These are phyloP conservation scores for Cossypha dichroa DNA, from an alignment of 2,797 vertebrate species.

Conservation along the genomic window DNA sequence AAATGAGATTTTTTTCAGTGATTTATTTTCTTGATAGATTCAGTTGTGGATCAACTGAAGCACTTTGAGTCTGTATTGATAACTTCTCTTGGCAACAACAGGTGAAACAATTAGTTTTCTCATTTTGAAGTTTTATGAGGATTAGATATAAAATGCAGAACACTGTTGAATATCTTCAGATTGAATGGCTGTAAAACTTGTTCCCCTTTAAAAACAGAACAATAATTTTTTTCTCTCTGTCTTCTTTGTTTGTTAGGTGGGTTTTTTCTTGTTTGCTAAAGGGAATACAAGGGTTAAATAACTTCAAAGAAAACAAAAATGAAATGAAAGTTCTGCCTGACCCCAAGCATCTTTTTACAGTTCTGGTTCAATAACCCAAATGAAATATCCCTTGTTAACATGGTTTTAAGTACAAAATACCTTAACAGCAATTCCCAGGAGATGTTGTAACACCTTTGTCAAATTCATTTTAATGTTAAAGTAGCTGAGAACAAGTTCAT, in stretches of 20 bases:
- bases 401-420: constrained; percentile 7
- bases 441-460: constrained; percentile 33
- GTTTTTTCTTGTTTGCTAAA: background rate
- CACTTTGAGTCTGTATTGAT: background rate
- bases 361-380: constrained; percentile 38
- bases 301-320: background rate
- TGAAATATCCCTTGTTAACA: constrained; percentile 60
- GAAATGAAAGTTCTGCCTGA: background rate
- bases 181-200: background rate
- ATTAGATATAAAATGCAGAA: background rate
- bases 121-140: background rate
- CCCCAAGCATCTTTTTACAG: background rate
- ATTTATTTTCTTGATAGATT: background rate
- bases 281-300: background rate
- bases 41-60: background rate
- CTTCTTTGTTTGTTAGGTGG: too few species aligned
- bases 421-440: constrained; percentile 28
- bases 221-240: background rate
- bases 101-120: background rate
- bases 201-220: background rate
- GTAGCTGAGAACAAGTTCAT: constrained; percentile 24
- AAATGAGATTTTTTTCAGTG: background rate
- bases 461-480: constrained; percentile 42
- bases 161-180: background rate
- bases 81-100: background rate